Base-by-base conservation (phyloP, 2,797 vertebrate species). In the Phylloscopus collybita region DNA sequence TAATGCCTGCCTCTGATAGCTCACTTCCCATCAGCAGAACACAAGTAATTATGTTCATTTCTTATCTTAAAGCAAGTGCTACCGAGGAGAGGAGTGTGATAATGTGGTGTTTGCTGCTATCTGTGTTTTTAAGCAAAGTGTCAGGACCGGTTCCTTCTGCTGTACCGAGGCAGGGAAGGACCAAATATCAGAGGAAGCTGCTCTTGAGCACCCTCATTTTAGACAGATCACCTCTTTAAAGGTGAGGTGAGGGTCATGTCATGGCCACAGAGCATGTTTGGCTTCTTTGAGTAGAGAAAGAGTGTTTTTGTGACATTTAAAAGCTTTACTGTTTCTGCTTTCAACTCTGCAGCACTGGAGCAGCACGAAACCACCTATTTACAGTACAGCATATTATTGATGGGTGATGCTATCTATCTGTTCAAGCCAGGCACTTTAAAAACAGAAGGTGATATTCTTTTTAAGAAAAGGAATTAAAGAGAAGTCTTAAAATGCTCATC, bases 11-110 rank as follows among this genome's bases (percentile, higher is more conserved):
- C 54, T 86, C 82, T 90, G 71, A 38, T 27, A 65, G 90, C 90
- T 92, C 50, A 18, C 47, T 95, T 90, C 73, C 80, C 88, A 96
- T 93, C 86, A 91, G 65, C 60, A 93, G 51, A 94, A 57, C 49
- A 49, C 49, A 60, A 75, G 89, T 56, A 90, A 95, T 93, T 85
- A 88, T 26, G 30, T 65, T 82, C 34, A 76, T 86, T 92, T 85
- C 64, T 92, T 93, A 86, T 54, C 64, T 92, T 82, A 71, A 88
- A 71, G 62, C 29, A 76, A 76, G 67, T 23, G 36, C 40, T 74
- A 79, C 16, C 2, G 6, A 76, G 59, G 73, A 82, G 85, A 70
- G 57, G 42, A 86, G 61, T 61, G 62, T 38, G 89, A 70, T 73
- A 40, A 73, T 42, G 44, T 4, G 2, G 13, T 47, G 12, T 47